These are phyloP conservation scores for Phaethon lepturus DNA, from an alignment of 2,113 vertebrate genomes.

Conservation along the genomic window DNA sequence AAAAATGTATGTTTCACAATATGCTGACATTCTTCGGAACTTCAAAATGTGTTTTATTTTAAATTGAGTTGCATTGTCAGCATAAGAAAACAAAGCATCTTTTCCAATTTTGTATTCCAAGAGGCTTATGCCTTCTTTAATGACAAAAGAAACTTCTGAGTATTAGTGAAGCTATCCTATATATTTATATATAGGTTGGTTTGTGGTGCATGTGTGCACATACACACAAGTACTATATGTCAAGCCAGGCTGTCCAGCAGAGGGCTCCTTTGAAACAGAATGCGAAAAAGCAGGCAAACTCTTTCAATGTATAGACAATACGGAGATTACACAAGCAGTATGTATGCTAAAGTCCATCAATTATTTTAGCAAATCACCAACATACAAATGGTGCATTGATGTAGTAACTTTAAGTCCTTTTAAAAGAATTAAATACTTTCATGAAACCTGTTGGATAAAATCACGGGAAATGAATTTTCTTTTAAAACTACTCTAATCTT, in stretches of 20 bases:
- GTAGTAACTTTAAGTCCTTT: neutral
- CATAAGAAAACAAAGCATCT: conserved; percentile 41
- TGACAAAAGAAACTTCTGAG: conserved; percentile 33
- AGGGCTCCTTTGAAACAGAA: conserved; percentile 84
- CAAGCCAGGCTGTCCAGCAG: conserved; percentile 76
- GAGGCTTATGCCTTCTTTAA: neutral
- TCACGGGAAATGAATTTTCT: neutral
- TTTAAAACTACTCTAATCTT: neutral
- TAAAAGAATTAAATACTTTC: neutral
- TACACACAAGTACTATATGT: neutral
- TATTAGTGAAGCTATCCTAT: conserved; percentile 12
- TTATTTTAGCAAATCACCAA: conserved; percentile 30
- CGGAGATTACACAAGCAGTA: conserved; percentile 4
- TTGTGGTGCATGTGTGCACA: neutral
- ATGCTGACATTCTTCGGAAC: neutral
- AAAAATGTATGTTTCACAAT: conserved; percentile 62
- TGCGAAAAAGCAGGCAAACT: conserved; percentile 50
- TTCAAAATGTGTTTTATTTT: conserved; percentile 63
- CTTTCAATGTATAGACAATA: conserved; percentile 63
- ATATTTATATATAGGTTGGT: neutral
- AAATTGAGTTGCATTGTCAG: conserved; percentile 40
- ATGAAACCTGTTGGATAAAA: neutral
- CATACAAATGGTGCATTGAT: neutral
- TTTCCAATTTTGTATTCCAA: conserved; percentile 25
- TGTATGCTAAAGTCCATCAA: neutral